phyloP scores from a whole-genome alignment of 2,113 vertebrate genomes.

The Marmota flaviventris region DNA sequence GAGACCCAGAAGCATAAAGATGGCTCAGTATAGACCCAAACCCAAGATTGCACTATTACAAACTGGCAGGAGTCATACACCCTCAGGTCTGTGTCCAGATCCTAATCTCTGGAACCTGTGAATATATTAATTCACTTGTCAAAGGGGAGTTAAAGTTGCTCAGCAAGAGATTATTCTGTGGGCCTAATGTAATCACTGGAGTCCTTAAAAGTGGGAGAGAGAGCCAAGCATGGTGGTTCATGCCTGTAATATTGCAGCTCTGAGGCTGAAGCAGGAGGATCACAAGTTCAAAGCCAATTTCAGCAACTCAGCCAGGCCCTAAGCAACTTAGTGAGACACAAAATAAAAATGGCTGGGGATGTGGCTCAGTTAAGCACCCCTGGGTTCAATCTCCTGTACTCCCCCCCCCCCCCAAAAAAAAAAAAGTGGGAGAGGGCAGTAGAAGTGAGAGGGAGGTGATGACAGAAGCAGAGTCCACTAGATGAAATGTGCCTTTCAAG shows the following conservation, averaged over 20 bases:
- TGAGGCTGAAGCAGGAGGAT: not conserved
- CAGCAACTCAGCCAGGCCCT: too few species aligned
- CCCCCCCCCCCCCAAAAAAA: rapidly evolving
- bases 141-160: not conserved
- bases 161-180: not conserved
- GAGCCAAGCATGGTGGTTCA: not conserved
- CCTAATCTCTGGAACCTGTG: not conserved
- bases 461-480: not conserved
- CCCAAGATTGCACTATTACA: not conserved
- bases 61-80: not conserved
- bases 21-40: not conserved
- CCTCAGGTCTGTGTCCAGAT: not conserved
- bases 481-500: not conserved
- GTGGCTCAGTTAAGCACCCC: too few species aligned
- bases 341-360: not conserved
- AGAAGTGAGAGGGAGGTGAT: not conserved
- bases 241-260: not conserved
- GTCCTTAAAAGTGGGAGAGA: not conserved
- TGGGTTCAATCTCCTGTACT: not conserved
- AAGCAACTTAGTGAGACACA: not conserved
- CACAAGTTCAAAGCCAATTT: not conserved
- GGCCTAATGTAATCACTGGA: not conserved
- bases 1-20: not conserved
- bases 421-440: not conserved
- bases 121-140: not conserved